phyloP scores from a whole-genome alignment of 1,140 invertebrate species.

The Brachionus manjavacas region DNA sequence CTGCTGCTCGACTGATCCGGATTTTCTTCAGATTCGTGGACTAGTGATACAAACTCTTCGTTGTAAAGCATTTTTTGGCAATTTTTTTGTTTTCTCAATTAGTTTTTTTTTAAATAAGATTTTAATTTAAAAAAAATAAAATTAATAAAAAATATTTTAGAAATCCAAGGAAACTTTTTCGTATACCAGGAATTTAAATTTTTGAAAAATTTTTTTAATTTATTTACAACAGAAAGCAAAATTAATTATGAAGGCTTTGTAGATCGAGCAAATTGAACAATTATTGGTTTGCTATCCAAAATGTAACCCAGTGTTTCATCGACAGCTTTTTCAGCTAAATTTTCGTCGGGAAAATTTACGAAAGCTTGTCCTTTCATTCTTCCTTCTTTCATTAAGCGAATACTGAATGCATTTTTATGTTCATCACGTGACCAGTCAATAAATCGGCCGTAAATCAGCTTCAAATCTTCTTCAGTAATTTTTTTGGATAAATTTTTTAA shows the following conservation, averaged over 20 bases:
- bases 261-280: constrained; percentile 60
- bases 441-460: constrained; percentile 73
- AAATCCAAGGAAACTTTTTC: not conserved
- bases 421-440: constrained; percentile 48
- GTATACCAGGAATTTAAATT: not conserved
- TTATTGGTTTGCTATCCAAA: constrained; percentile 79
- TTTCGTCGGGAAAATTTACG: constrained; percentile 71
- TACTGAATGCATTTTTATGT: constrained; percentile 67
- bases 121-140: not conserved
- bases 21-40: not conserved
- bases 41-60: not conserved
- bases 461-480: constrained; percentile 69
- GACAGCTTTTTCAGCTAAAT: constrained; percentile 69
- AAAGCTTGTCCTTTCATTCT: constrained; percentile 94
- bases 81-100: not conserved
- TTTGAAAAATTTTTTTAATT: not conserved
- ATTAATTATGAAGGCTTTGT: not conserved
- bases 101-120: not conserved
- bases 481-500: constrained; percentile 85
- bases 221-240: not conserved
- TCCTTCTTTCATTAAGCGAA: constrained; percentile 86
- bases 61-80: not conserved
- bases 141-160: not conserved
- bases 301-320: constrained; percentile 82
- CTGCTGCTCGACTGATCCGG: not conserved